These are phyloP conservation scores for Halictus quadricinctus DNA, from an alignment of 2,888 invertebrate species.

Conservation along the genomic window DNA sequence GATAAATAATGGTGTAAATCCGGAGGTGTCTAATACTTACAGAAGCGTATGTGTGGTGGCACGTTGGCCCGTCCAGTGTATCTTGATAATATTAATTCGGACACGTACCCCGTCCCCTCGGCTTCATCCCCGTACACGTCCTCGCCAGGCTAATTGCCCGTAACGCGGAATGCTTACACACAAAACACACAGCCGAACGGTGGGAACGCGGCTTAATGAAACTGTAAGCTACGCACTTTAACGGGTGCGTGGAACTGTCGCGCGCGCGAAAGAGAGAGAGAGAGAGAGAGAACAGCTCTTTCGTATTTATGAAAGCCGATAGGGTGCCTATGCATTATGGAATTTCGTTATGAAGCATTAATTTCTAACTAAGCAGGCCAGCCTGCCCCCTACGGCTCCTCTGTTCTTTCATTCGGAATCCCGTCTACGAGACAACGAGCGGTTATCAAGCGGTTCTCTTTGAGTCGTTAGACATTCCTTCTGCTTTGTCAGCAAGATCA, in stretches of 20 bases:
- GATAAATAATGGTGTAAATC: constrained; percentile 6
- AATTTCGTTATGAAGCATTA: constrained; percentile 33
- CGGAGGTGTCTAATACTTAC: constrained; percentile 19
- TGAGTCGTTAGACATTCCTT: background rate
- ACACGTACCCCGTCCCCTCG: background rate
- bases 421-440: background rate
- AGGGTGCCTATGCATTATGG: constrained; percentile 23
- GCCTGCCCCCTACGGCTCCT: background rate
- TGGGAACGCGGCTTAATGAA: constrained; percentile 54
- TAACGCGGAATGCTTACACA: constrained; percentile 41
- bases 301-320: constrained; percentile 17
- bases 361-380: background rate
- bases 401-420: background rate
- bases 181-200: constrained; percentile 33
- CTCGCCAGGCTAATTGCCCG: constrained; percentile 40
- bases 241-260: background rate
- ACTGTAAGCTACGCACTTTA: constrained; percentile 41
- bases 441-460: background rate
- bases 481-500: background rate
- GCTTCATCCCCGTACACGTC: background rate
- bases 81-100: constrained; percentile 25
- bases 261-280: too few species aligned
- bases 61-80: constrained; percentile 4
- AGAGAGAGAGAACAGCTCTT: background rate
- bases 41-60: constrained; percentile 5